Evolutionary conservation across 1,140 invertebrate genomes (phyloP).

Genomic region (Bombus pascuorum): DNA sequence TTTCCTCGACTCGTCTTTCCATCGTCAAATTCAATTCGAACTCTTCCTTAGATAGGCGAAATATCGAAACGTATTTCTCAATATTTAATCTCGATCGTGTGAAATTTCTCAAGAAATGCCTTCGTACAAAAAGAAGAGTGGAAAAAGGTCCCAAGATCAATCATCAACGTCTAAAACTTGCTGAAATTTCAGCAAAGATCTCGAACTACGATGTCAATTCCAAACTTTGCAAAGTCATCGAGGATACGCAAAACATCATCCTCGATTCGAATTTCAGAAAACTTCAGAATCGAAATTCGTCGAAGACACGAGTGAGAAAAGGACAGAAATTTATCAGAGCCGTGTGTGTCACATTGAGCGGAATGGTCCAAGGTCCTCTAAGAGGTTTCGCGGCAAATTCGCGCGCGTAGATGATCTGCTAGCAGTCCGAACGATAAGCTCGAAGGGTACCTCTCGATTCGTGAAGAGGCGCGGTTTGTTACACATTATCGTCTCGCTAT

Average conservation of each 20-base stretch:
- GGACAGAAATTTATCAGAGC: constrained; percentile 8
- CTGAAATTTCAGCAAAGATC: background rate
- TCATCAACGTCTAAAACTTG: background rate
- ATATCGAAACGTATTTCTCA: too few species aligned
- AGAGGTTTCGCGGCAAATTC: constrained; percentile 26
- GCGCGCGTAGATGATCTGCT: constrained; percentile 48
- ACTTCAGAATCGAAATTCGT: background rate
- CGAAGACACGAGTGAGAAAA: background rate
- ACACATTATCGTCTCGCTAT: constrained; percentile 12
- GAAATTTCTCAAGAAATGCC: background rate
- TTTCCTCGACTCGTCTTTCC: background rate
- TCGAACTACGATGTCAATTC: background rate
- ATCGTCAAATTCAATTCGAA: background rate
- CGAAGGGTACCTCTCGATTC: constrained; percentile 38
- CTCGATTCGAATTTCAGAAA: background rate
- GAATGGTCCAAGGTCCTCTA: constrained; percentile 65
- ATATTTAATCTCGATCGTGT: background rate
- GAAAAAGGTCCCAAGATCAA: background rate
- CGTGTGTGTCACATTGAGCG: constrained; percentile 38
- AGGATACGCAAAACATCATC: background rate
- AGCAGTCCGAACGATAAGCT: constrained; percentile 63
- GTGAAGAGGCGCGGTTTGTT: constrained; percentile 11
- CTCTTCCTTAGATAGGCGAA: too few species aligned
- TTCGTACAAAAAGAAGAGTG: background rate
- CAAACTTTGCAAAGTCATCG: background rate